Evolutionary conservation across 2,888 invertebrate species (phyloP).

Genomic region (Ophioninae sp.): DNA sequence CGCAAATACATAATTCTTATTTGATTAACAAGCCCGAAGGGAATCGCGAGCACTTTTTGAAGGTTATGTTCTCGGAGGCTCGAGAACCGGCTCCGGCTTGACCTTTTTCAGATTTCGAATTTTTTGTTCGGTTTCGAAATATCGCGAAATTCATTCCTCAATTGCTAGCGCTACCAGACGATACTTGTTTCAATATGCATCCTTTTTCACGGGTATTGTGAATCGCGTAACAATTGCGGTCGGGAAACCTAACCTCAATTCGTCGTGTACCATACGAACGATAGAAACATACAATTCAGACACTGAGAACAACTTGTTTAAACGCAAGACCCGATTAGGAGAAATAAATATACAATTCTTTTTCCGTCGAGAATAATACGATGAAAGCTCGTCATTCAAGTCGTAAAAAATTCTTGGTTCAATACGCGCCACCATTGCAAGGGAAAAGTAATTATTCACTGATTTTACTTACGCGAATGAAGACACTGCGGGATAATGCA

Average conservation of each 20-base stretch:
- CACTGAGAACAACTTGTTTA: conserved; percentile 5
- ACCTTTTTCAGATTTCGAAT: no score
- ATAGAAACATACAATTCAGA: background rate
- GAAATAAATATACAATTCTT: background rate
- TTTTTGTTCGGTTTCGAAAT: background rate
- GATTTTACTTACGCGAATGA: conserved; percentile 57
- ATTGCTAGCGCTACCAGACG: background rate
- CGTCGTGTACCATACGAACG: background rate
- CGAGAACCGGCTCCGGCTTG: no score
- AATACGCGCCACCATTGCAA: background rate
- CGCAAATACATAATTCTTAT: no score
- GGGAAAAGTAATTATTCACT: background rate
- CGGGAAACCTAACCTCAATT: background rate
- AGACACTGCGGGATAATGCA: conserved; percentile 26
- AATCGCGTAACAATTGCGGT: background rate
- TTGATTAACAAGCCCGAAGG: background rate
- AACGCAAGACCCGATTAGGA: background rate
- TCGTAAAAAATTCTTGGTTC: background rate
- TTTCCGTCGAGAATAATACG: no score
- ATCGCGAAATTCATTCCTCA: background rate
- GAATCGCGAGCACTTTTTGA: background rate
- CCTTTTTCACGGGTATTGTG: background rate
- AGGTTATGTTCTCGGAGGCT: background rate
- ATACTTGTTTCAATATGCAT: background rate
- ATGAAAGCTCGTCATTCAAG: background rate